Evolutionary conservation across 2,113 vertebrate genomes (phyloP), one percentile per base, ranked within the genome.

Genomic region (Paramisgurnus dabryanus): DNA sequence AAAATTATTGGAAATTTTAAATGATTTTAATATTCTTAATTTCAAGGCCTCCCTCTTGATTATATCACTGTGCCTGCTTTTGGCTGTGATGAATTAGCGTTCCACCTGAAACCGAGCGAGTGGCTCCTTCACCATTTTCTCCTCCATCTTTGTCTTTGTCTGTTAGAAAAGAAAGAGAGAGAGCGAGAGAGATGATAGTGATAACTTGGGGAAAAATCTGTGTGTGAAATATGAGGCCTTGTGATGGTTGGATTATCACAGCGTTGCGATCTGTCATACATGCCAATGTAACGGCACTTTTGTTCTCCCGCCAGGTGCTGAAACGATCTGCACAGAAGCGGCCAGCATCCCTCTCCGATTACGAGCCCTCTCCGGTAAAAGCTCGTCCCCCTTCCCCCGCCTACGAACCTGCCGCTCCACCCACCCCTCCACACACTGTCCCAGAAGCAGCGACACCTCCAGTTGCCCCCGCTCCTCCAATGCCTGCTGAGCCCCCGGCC

Each of bases 261-360:
- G 2, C 7, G n/a, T 27, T 68, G 18, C 10, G 10, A 68, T 68
- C 17, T 45, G 17, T 68, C 18, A 27, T 27, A 68, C 17, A 68
- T 27, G 11, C 18, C 11, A 15, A 50, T 34, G 12, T 63, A 64
- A 47, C 3, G 6, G 2, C 45, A 34, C 60, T n/a, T 76, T 50
- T 66, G 47, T 66, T 67, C 47, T 58, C 13, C 22, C 47, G 6
- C 5, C 89, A 92, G 92, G 91, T 94, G 84, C 85, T 89, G 76
- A 91, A 85, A 6, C 90, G 91, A 86, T 91, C 92, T 83, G 86
- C 90, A 79, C 88, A 93, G 83, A 95, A 95, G 85, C 91, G 91
- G 69, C 88, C 89, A 0, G 92, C 95, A 45, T 87, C 92, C 8
- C 80, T 78, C 60, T 90, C 92, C 0, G 93, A 95, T 79, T 89